Percentiles rank a stretch among this genome's conserved stretches.
These are phyloP conservation scores for Pseudomyrmex flavicornis DNA, from an alignment of 1,140 invertebrate species.

Conservation along the genomic window DNA sequence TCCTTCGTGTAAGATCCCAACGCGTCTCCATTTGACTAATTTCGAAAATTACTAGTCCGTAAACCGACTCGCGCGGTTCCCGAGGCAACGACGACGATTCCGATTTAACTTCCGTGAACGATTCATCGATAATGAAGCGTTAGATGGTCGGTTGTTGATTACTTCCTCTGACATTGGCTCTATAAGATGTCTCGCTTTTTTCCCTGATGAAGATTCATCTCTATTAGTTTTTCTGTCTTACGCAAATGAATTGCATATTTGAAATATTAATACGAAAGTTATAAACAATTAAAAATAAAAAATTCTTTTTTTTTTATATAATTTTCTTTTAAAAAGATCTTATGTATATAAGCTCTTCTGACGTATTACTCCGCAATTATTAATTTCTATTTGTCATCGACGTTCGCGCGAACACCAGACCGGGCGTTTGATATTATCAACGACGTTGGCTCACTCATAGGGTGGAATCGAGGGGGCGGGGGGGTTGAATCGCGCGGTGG, in stretches of 20 bases:
- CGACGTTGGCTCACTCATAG: conserved; percentile 76
- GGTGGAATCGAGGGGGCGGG: conserved; percentile 71
- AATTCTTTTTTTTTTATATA: not conserved
- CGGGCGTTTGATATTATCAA: conserved; percentile 79
- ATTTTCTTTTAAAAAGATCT: not conserved
- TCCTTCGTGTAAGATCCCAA: not conserved
- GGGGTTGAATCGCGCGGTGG: conserved; percentile 58
- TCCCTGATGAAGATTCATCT: not conserved
- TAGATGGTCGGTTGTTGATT: conserved; percentile 18
- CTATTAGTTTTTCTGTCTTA: not conserved
- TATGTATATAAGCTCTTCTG: not conserved
- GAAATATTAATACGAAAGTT: not conserved
- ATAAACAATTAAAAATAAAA: not conserved
- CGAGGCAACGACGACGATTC: conserved; percentile 1
- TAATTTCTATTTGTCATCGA: conserved; percentile 66
- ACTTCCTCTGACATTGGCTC: conserved; percentile 37
- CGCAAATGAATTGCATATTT: not conserved
- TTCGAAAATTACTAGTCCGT: conserved; percentile 41
- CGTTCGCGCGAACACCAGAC: conserved; percentile 63
- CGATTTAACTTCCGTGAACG: conserved; percentile 19
- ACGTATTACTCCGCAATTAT: conserved; percentile 63
- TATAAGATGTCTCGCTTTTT: conserved; percentile 7
- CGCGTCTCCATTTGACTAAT: conserved; percentile 22
- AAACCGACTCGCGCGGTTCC: not conserved
- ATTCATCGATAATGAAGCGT: conserved; percentile 31